Evolutionary conservation across 2,888 invertebrate genomes (phyloP).

Genomic region (Ennomos quercinarius): DNA sequence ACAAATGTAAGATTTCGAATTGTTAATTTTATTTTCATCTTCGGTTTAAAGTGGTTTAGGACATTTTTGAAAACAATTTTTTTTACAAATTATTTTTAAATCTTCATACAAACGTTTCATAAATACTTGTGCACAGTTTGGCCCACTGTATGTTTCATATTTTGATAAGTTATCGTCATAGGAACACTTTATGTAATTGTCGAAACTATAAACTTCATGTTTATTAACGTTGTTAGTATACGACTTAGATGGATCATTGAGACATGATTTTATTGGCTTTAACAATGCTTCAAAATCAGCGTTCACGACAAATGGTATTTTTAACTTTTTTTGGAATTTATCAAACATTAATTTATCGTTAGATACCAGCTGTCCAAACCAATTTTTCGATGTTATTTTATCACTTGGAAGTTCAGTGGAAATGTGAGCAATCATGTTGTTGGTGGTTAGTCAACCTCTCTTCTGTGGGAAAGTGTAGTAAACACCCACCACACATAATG

Average conservation of each 20-base stretch:
- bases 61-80: slow-evolving; percentile 9
- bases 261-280: slow-evolving; percentile 38
- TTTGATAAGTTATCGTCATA: slow-evolving; percentile 35
- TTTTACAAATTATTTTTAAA: slow-evolving; percentile 26
- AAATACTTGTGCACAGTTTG: slow-evolving; percentile 34
- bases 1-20: background rate
- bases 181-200: slow-evolving; percentile 47
- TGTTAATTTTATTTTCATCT: slow-evolving; percentile 1
- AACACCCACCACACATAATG: slow-evolving; percentile 20
- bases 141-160: slow-evolving; percentile 11
- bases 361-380: slow-evolving; percentile 7
- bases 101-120: slow-evolving; percentile 38
- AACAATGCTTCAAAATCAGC: slow-evolving; percentile 43
- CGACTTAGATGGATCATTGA: slow-evolving; percentile 36
- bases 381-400: slow-evolving; percentile 14
- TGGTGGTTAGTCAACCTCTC: slow-evolving; percentile 12
- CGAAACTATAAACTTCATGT: slow-evolving; percentile 48
- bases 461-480: slow-evolving; percentile 14
- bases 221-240: slow-evolving; percentile 42
- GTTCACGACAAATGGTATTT: slow-evolving; percentile 17
- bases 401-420: slow-evolving; percentile 10
- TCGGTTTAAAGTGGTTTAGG: slow-evolving; percentile 5
- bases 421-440: slow-evolving; percentile 19
- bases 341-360: slow-evolving; percentile 8
- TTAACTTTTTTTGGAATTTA: slow-evolving; percentile 18